Percentiles rank a stretch among this genome's conserved stretches.
phyloP scores from a whole-genome alignment of 1,140 invertebrate genomes.

The Physella acuta region DNA sequence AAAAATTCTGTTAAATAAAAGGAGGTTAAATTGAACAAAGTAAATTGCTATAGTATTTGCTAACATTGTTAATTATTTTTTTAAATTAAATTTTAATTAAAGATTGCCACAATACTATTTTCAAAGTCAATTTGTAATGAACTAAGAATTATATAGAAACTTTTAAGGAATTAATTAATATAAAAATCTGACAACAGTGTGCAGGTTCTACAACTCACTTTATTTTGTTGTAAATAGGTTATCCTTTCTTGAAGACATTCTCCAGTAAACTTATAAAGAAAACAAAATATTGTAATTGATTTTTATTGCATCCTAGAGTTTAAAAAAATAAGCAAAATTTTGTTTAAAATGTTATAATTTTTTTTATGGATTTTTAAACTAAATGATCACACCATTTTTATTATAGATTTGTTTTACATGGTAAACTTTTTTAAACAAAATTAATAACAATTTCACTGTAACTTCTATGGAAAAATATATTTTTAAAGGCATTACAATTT shows the following conservation, averaged over 20 bases:
- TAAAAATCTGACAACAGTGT: neutral
- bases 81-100: neutral
- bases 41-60: neutral
- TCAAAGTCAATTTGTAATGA: neutral
- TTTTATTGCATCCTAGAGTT: too few relatives aligned
- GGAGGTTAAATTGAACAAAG: neutral
- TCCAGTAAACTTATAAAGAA: neutral
- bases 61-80: neutral
- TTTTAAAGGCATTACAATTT: too few relatives aligned
- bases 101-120: neutral
- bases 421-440: too few relatives aligned
- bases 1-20: neutral
- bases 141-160: neutral
- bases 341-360: too few relatives aligned
- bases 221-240: neutral
- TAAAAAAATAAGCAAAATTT: too few relatives aligned
- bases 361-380: too few relatives aligned
- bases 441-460: too few relatives aligned
- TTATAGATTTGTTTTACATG: too few relatives aligned
- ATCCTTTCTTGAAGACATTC: constrained; percentile 1
- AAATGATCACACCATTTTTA: too few relatives aligned
- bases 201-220: neutral
- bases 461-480: too few relatives aligned
- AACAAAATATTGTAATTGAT: neutral
- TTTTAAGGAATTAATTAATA: neutral